Conservation (phyloP, 2,113 vertebrate genomes). For the Lonchura striata region DNA sequence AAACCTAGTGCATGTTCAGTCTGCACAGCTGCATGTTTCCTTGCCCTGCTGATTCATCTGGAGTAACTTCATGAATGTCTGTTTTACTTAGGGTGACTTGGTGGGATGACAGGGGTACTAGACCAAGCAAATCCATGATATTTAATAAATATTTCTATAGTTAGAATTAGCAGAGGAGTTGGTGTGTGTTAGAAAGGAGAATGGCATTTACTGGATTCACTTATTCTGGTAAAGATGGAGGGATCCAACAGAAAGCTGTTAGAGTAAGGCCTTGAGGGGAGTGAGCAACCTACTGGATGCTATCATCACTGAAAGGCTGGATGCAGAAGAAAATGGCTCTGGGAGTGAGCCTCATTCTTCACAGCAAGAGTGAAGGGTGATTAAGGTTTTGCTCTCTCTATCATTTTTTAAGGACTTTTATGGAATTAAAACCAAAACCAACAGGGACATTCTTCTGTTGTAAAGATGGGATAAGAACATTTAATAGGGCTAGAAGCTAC, state of each 20-base stretch:
- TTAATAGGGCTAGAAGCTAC: neutral
- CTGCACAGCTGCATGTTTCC: neutral
- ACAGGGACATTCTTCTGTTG: accelerated
- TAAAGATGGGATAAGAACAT: neutral
- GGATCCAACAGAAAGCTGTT: neutral
- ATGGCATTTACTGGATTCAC: neutral
- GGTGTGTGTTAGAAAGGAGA: neutral
- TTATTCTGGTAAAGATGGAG: neutral
- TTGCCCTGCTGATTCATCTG: neutral
- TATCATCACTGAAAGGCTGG: neutral
- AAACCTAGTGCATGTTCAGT: neutral
- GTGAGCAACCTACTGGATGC: neutral
- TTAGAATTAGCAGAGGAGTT: neutral
- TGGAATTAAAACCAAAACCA: neutral
- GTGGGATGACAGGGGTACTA: neutral
- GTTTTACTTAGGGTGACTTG: neutral
- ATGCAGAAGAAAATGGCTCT: neutral
- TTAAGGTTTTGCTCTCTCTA: neutral
- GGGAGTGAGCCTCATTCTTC: neutral
- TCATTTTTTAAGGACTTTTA: neutral
- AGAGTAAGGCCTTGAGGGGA: neutral
- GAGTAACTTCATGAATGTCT: neutral
- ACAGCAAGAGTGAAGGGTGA: neutral
- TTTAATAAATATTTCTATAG: neutral
- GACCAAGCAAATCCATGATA: neutral